Base-by-base conservation (phyloP, 2,888 invertebrate species). In the Melanotus villosus region DNA sequence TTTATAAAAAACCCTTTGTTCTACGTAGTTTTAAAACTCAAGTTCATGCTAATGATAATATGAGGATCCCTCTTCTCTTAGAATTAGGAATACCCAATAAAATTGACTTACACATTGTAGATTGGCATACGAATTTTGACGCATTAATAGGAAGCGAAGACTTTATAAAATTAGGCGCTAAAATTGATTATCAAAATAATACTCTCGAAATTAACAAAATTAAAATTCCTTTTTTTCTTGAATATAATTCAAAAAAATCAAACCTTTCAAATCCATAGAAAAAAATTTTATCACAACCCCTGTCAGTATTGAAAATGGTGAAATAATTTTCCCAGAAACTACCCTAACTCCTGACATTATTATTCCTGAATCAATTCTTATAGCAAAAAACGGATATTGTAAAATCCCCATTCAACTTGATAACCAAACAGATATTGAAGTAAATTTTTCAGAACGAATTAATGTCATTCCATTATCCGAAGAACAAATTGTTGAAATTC, bases 1-100 rank as follows among this genome's bases (percentile, higher is more conserved):
- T 59, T 23, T 70, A 62, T 59, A 19, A 64, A 12, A 63, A 67
- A 67, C 19, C 47, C 0, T 68, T 70, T 50, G 38, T 56, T 23
- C 54, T 69, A 9, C 65, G 41, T 43, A 36, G 47, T 16, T 9
- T 65, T 32, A 32, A 26, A 1, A 10, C 36, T 3, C 58, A 38
- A 5, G 38, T 43, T 7, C 34, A 10, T 5, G 26, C 56, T 12
- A 16, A 65, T 23, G 10, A 21, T 45, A 68, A 68, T 21, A 38
- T 68, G 2, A 6, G 10, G 0, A 47, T 58, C 16, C 68, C 64
- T 0, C 12, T 68, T 12, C 16, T 68, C 10, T 6, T 30, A 23
- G 64, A 65, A 58, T 64, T 16, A 14, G 64, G 58, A 16, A 68
- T 68, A 12, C 5, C 3, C 7, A 14, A 58, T 1, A 10, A 47